phyloP scores from a whole-genome alignment of 2,888 invertebrate species.

The Nysson spinosus region DNA sequence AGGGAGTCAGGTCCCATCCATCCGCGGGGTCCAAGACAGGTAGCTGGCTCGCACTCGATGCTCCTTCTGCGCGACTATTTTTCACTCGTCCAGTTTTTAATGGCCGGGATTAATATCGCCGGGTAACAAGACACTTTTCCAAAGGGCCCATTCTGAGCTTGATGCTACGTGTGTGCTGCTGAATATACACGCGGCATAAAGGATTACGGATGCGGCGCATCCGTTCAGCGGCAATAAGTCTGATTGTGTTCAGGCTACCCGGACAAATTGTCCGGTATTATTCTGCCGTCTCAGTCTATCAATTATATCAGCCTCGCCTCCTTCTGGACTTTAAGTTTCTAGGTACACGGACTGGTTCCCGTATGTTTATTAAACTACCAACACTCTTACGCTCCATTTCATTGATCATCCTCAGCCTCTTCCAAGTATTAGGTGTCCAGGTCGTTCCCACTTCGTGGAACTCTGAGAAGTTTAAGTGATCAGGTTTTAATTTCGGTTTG shows the following conservation, averaged over 20 bases:
- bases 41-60: constrained; percentile 62
- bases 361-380: constrained; percentile 13
- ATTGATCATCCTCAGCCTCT: constrained; percentile 69
- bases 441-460: constrained; percentile 38
- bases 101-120: constrained; percentile 76
- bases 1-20: constrained; percentile 15
- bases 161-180: constrained; percentile 40
- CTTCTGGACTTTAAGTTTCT: constrained; percentile 11
- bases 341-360: constrained; percentile 13
- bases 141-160: constrained; percentile 48
- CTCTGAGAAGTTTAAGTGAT: background rate
- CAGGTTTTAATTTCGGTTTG: background rate
- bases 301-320: constrained; percentile 66
- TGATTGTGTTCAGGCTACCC: constrained; percentile 74
- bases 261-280: constrained; percentile 76
- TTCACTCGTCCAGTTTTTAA: constrained; percentile 77
- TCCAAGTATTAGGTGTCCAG: constrained; percentile 48
- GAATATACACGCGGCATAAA: constrained; percentile 67
- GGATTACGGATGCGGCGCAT: constrained; percentile 75
- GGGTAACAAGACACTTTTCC: constrained; percentile 76
- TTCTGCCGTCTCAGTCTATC: constrained; percentile 74
- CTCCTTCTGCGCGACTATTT: constrained; percentile 71
- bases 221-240: constrained; percentile 76
- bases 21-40: constrained; percentile 67
- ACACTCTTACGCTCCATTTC: constrained; percentile 68